Conservation (phyloP, 2,113 vertebrate species). For the Galbula dea region DNA sequence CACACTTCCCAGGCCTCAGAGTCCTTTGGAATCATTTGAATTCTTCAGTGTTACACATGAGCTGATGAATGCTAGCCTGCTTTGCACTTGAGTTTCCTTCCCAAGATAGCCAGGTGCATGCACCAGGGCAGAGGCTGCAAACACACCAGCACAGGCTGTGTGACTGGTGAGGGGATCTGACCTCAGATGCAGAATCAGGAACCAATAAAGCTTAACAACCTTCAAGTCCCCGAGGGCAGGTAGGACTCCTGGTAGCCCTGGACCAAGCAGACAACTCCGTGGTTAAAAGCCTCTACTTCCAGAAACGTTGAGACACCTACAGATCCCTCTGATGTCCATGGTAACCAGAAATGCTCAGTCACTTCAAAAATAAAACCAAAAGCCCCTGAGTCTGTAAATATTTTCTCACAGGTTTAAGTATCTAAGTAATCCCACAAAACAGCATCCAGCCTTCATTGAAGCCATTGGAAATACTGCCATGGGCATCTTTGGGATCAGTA, state of each 20-base stretch:
- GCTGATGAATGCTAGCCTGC: neutral
- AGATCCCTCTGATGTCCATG: rapidly evolving
- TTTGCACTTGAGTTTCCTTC: neutral
- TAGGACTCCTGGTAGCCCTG: neutral
- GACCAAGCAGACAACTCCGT: rapidly evolving
- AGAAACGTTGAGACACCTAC: neutral
- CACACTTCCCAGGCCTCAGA: neutral
- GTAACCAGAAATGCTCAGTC: neutral
- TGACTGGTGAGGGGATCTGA: neutral
- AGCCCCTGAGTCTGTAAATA: neutral
- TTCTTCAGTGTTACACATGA: neutral
- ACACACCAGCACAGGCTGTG: neutral
- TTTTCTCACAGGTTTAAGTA: neutral
- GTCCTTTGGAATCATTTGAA: neutral
- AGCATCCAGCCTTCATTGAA: neutral
- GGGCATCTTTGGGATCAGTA: neutral
- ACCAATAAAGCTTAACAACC: too few relatives aligned
- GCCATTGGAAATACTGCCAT: neutral
- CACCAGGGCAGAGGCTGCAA: neutral
- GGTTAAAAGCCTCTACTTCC: neutral
- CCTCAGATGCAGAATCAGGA: neutral
- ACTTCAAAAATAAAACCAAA: neutral
- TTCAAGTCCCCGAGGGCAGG: rapidly evolving
- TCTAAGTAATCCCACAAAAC: neutral
- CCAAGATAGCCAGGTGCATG: rapidly evolving